These are phyloP conservation scores for Neodon shergylaensis DNA, from an alignment of 2,113 vertebrate species.

Conservation along the genomic window DNA sequence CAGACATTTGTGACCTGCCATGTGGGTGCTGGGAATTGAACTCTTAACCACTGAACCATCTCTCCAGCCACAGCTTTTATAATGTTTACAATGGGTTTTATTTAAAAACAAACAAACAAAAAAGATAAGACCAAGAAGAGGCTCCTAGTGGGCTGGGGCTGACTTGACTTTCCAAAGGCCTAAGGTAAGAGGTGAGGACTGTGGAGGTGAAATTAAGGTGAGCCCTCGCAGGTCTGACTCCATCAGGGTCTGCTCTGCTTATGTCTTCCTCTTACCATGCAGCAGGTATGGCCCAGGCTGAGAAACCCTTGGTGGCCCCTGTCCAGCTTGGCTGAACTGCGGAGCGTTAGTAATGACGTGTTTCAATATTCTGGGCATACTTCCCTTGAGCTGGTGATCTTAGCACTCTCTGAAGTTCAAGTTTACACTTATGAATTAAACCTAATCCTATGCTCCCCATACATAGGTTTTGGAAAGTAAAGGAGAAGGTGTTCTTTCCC, in stretches of 20 bases:
- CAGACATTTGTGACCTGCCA: neutral
- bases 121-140: neutral
- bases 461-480: neutral
- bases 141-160: neutral
- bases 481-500: neutral
- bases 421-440: neutral
- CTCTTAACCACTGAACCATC: neutral
- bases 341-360: too few species aligned
- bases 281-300: neutral
- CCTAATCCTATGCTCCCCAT: neutral
- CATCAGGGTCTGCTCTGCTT: neutral
- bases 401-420: neutral
- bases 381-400: neutral
- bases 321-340: neutral
- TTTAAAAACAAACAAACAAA: neutral
- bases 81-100: neutral
- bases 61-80: neutral
- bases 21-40: neutral
- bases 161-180: neutral
- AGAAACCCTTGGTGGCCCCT: neutral
- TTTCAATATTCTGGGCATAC: neutral
- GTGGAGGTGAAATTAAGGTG: rapidly evolving
- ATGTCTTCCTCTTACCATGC: neutral
- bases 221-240: too few species aligned
- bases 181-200: neutral